These are phyloP conservation scores for Scolanthus callimorphus DNA, from an alignment of 92 coral and sea anemone species.

Conservation along the genomic window DNA sequence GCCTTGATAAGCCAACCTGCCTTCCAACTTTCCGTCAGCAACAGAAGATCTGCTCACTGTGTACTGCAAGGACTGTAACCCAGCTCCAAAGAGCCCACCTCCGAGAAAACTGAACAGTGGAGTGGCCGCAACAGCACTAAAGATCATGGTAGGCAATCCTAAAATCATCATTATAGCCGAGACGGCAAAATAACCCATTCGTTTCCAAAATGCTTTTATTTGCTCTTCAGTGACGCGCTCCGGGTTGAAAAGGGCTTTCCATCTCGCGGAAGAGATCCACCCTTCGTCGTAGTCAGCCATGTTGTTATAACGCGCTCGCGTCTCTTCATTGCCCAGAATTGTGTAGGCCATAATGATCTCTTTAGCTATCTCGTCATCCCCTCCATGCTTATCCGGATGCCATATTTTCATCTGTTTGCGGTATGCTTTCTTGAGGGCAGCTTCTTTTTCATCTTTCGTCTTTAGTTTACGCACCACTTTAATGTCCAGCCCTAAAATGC, in stretches of 20 bases:
- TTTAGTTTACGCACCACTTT: conserved; percentile 27
- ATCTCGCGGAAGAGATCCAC: conserved; percentile 21
- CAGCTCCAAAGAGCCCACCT: background rate
- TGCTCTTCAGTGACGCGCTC: conserved; percentile 42
- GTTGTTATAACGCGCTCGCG: conserved; percentile 34
- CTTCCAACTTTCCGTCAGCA: conserved; percentile 10
- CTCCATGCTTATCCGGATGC: conserved; percentile 31
- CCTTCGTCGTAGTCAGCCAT: conserved; percentile 44
- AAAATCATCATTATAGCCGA: conserved; percentile 18
- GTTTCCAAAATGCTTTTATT: background rate
- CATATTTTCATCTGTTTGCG: conserved; percentile 26
- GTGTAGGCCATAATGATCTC: conserved; percentile 37
- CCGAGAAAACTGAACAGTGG: background rate
- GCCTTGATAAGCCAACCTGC: conserved; percentile 1
- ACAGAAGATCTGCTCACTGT: conserved; percentile 22
- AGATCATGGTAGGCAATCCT: conserved; percentile 1
- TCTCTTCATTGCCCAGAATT: conserved; percentile 13
- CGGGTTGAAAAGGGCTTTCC: conserved; percentile 40
- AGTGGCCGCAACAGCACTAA: conserved; percentile 17
- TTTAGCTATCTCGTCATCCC: conserved; percentile 22
- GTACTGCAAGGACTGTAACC: conserved; percentile 1
- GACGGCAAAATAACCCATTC: conserved; percentile 5
- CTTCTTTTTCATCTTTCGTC: conserved; percentile 11
- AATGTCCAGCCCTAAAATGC: conserved; percentile 34
- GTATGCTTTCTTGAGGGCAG: conserved; percentile 13